Evolutionary conservation across 2,113 vertebrate species (phyloP).

Genomic region (Dipodomys merriami): DNA sequence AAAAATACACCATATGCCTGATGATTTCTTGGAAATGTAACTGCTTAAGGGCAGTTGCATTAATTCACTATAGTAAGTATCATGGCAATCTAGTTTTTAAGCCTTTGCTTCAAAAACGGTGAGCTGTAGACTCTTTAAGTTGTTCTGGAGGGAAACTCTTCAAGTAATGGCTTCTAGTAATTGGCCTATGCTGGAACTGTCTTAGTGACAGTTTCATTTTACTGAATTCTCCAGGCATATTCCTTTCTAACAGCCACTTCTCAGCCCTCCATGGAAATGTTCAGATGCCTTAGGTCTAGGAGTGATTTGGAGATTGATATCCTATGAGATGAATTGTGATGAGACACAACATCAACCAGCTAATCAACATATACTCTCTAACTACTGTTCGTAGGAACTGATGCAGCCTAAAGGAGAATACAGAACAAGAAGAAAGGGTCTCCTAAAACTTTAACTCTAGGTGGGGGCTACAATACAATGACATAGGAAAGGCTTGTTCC

Average conservation of each 20-base stretch:
- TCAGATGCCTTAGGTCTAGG: not conserved
- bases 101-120: slow-evolving; percentile 9
- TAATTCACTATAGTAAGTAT: slow-evolving; percentile 54
- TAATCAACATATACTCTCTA: not conserved
- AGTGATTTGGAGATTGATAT: not conserved
- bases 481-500: not conserved
- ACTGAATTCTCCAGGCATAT: not conserved
- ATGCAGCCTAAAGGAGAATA: slow-evolving; percentile 3
- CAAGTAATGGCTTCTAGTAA: not conserved
- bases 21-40: slow-evolving; percentile 59
- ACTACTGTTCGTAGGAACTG: not conserved
- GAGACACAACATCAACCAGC: not conserved
- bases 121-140: not conserved
- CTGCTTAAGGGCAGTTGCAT: slow-evolving; percentile 36
- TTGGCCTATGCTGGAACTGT: not conserved
- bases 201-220: slow-evolving; percentile 24
- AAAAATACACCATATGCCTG: slow-evolving; percentile 60
- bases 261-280: not conserved
- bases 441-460: not conserved
- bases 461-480: not conserved
- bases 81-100: slow-evolving; percentile 17
- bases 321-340: not conserved
- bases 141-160: not conserved
- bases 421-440: not conserved
- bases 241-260: not conserved